phyloP scores from a whole-genome alignment of 1,140 invertebrate species.

The Drosophila repleta region DNA sequence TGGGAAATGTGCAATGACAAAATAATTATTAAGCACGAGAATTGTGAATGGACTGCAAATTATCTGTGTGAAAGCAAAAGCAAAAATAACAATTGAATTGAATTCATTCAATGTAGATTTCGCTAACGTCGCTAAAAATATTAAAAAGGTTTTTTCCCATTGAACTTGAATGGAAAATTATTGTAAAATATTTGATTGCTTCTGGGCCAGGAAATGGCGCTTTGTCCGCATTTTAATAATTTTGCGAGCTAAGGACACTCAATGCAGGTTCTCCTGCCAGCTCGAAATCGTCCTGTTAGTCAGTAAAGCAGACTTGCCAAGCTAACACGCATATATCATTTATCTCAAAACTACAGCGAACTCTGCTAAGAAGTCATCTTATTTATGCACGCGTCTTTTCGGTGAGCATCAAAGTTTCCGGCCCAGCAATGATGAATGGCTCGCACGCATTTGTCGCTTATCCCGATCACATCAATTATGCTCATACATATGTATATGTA shows the following conservation, averaged over 20 bases:
- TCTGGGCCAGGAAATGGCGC: too few relatives aligned
- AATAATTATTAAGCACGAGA: slow-evolving; percentile 31
- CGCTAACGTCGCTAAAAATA: neutral
- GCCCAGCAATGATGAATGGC: slow-evolving; percentile 58
- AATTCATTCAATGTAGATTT: neutral
- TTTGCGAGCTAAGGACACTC: neutral
- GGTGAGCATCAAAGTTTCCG: slow-evolving; percentile 42
- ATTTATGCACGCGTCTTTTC: slow-evolving; percentile 15
- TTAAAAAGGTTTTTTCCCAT: neutral
- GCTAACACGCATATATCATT: slow-evolving; percentile 48
- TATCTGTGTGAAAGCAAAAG: slow-evolving; percentile 4
- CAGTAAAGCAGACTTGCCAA: too few relatives aligned
- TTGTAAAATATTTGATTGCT: too few relatives aligned
- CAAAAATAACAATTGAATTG: neutral
- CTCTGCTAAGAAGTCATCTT: slow-evolving; percentile 25
- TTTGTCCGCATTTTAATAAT: neutral
- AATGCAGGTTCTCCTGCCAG: too few relatives aligned
- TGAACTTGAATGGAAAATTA: too few relatives aligned
- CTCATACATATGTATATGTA: slow-evolving; percentile 4
- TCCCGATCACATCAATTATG: slow-evolving; percentile 69
- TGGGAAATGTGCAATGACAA: slow-evolving; percentile 28
- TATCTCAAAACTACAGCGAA: slow-evolving; percentile 22
- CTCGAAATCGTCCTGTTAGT: too few relatives aligned
- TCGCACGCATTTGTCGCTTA: slow-evolving; percentile 34
- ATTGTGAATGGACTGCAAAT: slow-evolving; percentile 29